A percentile compares a stretch with the other conserved stretches of the same genome.
Conservation (phyloP, 1,140 invertebrate species). For the Hyles vespertilio region DNA sequence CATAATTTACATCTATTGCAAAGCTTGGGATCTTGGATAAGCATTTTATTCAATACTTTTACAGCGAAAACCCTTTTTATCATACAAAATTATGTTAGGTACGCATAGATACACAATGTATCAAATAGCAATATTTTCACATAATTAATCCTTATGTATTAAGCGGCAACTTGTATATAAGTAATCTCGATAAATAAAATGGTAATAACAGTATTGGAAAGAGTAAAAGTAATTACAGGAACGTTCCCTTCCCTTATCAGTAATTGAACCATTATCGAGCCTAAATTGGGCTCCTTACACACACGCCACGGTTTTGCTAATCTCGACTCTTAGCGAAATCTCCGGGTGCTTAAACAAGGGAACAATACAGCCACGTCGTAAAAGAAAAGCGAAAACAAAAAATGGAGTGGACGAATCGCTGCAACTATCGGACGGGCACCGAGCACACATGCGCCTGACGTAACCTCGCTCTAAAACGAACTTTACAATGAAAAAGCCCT, state of each 20-base stretch:
- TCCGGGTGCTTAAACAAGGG: constrained; percentile 52
- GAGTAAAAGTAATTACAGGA: too few species aligned
- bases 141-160: too few species aligned
- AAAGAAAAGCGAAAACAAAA: constrained; percentile 70
- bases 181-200: too few species aligned
- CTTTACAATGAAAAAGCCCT: constrained; percentile 23
- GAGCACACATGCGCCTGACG: constrained; percentile 36
- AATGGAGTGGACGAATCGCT: constrained; percentile 57
- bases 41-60: too few species aligned
- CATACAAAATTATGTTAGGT: too few species aligned
- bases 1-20: constrained; percentile 50
- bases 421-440: constrained; percentile 48
- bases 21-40: too few species aligned
- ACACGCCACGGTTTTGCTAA: constrained; percentile 64
- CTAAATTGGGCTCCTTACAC: constrained; percentile 45
- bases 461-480: constrained; percentile 39
- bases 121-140: too few species aligned
- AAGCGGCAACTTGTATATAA: too few species aligned
- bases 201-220: too few species aligned
- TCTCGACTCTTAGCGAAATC: constrained; percentile 67
- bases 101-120: too few species aligned
- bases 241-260: too few species aligned
- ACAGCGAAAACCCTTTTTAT: too few species aligned
- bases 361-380: constrained; percentile 63
- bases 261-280: constrained; percentile 34